These are phyloP conservation scores for Bovichtus diacanthus DNA, from an alignment of 2,797 vertebrate species.

Conservation along the genomic window DNA sequence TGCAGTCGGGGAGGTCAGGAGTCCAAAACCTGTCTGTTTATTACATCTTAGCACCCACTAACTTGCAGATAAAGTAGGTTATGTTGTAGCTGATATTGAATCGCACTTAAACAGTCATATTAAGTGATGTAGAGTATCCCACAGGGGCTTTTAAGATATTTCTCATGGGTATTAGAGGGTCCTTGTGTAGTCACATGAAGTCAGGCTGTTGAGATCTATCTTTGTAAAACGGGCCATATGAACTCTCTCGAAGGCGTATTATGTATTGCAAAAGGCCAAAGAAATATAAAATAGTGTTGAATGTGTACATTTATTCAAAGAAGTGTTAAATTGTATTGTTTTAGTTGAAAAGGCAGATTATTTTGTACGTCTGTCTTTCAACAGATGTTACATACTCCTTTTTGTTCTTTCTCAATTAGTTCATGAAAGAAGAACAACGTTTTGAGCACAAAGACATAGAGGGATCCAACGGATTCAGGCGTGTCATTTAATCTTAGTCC, in stretches of 20 bases:
- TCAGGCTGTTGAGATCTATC: not conserved
- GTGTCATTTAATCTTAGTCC: slow-evolving; percentile 10
- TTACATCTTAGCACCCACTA: not conserved
- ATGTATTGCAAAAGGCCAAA: not conserved
- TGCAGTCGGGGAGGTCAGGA: not conserved
- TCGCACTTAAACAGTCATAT: not conserved
- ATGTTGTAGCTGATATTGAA: not conserved
- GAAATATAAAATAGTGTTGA: not conserved
- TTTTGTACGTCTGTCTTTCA: not conserved
- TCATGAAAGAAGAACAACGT: not conserved
- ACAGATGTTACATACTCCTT: not conserved
- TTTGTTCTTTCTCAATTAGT: slow-evolving; percentile 10
- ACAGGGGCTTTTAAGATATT: not conserved
- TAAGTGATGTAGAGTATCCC: not conserved
- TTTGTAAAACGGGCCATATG: not conserved
- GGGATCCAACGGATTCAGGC: slow-evolving; percentile 7
- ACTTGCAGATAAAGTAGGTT: not conserved
- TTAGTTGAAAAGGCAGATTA: not conserved
- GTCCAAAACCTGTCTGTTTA: not conserved
- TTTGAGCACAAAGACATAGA: not conserved
- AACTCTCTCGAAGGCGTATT: not conserved
- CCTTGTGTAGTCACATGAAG: slow-evolving; percentile 2
- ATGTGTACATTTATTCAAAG: not conserved
- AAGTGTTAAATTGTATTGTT: not conserved
- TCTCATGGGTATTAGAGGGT: not conserved